A percentile compares a stretch with the other conserved stretches of the same genome.
Evolutionary conservation across 2,888 invertebrate species (phyloP).

Genomic region (Venusia cambrica): DNA sequence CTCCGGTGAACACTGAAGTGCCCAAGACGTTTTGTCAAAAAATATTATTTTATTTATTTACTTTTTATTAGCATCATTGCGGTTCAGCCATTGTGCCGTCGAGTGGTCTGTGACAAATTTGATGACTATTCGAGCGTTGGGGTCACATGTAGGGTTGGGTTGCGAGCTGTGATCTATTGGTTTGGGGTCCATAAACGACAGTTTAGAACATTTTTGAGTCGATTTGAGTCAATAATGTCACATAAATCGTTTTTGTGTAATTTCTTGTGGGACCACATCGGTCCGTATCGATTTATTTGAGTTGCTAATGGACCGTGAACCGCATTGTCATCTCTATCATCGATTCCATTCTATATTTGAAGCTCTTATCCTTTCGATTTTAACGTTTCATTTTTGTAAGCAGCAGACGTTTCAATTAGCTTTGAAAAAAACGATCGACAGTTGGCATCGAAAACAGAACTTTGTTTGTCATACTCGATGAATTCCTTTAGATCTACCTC

Average conservation of each 20-base stretch:
- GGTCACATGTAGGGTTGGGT: constrained; percentile 69
- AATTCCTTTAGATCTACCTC: too few species aligned
- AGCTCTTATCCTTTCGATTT: constrained; percentile 11
- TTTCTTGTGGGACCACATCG: constrained; percentile 57
- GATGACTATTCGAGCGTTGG: constrained; percentile 75
- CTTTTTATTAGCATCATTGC: constrained; percentile 74
- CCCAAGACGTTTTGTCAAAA: constrained; percentile 81
- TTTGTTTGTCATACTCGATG: too few species aligned
- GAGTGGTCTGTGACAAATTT: constrained; percentile 81
- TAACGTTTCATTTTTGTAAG: constrained; percentile 2
- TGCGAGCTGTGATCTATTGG: constrained; percentile 74
- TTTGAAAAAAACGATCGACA: too few species aligned
- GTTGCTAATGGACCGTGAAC: constrained; percentile 57
- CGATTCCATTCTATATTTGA: constrained; percentile 4
- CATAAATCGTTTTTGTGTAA: constrained; percentile 63
- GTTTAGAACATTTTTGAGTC: constrained; percentile 73
- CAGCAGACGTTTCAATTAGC: constrained; percentile 9
- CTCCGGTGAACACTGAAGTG: constrained; percentile 67
- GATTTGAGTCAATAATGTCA: constrained; percentile 68
- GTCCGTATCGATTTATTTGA: constrained; percentile 46
- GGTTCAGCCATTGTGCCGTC: constrained; percentile 66
- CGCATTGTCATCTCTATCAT: constrained; percentile 40
- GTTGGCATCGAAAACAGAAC: too few species aligned
- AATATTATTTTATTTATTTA: constrained; percentile 78
- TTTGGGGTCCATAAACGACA: constrained; percentile 63